phyloP scores from a whole-genome alignment of 2,797 vertebrate species.

The Bufotes viridis region DNA sequence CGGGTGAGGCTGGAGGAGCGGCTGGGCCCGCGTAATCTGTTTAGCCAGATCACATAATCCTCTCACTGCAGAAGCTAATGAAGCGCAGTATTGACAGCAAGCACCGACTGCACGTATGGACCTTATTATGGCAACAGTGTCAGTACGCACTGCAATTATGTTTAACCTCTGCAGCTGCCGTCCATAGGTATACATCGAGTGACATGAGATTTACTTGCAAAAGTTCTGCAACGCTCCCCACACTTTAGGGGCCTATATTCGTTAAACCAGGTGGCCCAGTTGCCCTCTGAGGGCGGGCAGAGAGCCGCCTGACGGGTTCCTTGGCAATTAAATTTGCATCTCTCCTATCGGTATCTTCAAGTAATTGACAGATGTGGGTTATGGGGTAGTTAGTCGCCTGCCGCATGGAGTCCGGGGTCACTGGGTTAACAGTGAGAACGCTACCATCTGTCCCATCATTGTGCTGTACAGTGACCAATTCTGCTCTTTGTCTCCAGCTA shows the following conservation, averaged over 20 bases:
- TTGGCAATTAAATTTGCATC: too few species aligned
- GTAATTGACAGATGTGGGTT: too few species aligned
- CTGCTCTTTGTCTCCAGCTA: not conserved
- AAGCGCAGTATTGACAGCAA: constrained; percentile 17
- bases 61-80: constrained; percentile 46
- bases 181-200: not conserved
- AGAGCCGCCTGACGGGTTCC: too few species aligned
- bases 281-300: not conserved
- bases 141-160: not conserved
- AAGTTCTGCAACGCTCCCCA: too few species aligned
- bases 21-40: constrained; percentile 39
- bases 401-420: not conserved
- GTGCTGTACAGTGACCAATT: not conserved
- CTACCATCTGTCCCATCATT: not conserved
- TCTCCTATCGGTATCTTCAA: not conserved
- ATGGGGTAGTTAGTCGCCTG: not conserved
- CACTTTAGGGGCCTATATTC: not conserved
- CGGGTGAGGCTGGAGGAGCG: not conserved
- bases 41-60: constrained; percentile 59
- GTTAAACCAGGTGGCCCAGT: not conserved
- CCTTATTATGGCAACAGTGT: not conserved
- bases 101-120: not conserved
- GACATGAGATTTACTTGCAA: not conserved
- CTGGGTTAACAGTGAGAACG: not conserved
- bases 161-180: not conserved